Percentiles rank a stretch among this genome's conserved stretches.
These are phyloP conservation scores for Illadopsis cleaveri DNA, from an alignment of 2,113 vertebrate genomes.

Conservation along the genomic window DNA sequence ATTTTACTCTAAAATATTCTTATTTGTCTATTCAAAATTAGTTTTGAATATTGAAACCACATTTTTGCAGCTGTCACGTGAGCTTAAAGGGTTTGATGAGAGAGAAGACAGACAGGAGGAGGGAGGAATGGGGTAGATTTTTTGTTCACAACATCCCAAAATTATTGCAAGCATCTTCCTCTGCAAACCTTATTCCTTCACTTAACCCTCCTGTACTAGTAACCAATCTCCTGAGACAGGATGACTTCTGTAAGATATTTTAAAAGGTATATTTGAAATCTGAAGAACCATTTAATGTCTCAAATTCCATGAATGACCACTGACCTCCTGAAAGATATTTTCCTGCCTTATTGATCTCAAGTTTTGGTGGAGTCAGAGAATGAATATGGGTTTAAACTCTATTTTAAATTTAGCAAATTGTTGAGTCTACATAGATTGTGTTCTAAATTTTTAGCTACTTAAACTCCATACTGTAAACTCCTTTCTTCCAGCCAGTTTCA, in stretches of 20 bases:
- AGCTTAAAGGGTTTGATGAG: not conserved
- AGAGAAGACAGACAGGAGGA: not conserved
- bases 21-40: not conserved
- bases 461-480: not conserved
- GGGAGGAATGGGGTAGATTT: not conserved
- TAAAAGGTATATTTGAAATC: not conserved
- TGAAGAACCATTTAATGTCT: not conserved
- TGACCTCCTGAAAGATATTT: not conserved
- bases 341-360: not conserved
- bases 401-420: not conserved
- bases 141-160: not conserved
- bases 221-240: not conserved
- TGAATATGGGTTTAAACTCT: not conserved
- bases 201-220: not conserved
- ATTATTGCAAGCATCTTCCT: not conserved
- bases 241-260: not conserved
- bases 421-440: not conserved
- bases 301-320: not conserved
- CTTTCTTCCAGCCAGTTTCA: not conserved
- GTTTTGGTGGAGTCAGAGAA: not conserved
- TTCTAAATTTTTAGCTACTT: not conserved
- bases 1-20: not conserved
- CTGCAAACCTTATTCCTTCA: not conserved
- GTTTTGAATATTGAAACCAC: not conserved
- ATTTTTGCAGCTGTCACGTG: not conserved